These are phyloP conservation scores for Agrochola lota DNA, from an alignment of 2,888 invertebrate species.

Conservation along the genomic window DNA sequence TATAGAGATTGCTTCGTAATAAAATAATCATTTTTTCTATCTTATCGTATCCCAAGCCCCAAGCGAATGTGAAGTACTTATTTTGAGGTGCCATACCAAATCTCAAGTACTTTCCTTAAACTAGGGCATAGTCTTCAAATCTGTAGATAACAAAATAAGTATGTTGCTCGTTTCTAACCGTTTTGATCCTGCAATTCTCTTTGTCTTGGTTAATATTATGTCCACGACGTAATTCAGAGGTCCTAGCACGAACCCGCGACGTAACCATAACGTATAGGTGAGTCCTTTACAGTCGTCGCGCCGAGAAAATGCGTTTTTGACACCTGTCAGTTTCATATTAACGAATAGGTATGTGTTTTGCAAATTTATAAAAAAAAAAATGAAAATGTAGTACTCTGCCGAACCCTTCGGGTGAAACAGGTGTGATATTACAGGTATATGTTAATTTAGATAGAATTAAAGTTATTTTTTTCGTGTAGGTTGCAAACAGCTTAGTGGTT, in stretches of 20 bases:
- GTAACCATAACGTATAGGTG: too few relatives aligned
- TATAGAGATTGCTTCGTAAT: constrained; percentile 26
- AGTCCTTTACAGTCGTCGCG: background rate
- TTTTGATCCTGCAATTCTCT: background rate
- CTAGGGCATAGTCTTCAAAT: constrained; percentile 18
- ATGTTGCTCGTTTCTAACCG: background rate
- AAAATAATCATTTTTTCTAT: constrained; percentile 21
- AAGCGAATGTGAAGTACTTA: background rate
- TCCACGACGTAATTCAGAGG: background rate
- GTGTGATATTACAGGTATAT: too few relatives aligned
- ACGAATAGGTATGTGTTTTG: too few relatives aligned
- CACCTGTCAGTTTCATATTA: too few relatives aligned
- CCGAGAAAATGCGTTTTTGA: too few relatives aligned
- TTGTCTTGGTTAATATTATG: background rate
- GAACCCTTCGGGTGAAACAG: background rate
- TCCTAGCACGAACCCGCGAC: background rate
- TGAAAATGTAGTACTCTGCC: background rate
- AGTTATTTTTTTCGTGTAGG: constrained; percentile 11
- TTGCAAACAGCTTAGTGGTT: constrained; percentile 19
- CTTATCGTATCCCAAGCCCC: constrained; percentile 11
- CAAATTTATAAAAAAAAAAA: too few relatives aligned
- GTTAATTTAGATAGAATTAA: background rate
- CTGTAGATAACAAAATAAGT: constrained; percentile 6
- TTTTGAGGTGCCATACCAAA: background rate
- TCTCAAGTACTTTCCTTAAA: constrained; percentile 15